Percentiles rank a stretch among this genome's conserved stretches.
These are phyloP conservation scores for Grapholita molesta DNA, from an alignment of 1,140 invertebrate genomes.

Conservation along the genomic window DNA sequence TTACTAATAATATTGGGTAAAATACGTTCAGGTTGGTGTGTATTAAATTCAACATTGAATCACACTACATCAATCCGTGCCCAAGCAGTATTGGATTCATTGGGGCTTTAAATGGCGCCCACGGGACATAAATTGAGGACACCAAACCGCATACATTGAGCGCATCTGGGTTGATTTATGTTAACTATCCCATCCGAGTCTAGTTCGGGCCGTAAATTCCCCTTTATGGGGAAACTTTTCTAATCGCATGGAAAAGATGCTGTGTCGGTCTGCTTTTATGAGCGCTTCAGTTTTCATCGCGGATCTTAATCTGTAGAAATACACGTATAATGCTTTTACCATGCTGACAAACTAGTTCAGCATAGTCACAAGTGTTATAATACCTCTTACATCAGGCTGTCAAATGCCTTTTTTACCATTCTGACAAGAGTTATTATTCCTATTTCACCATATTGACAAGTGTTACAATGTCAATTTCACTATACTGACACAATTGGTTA, in stretches of 20 bases:
- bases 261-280: background rate
- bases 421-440: too few species aligned
- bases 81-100: background rate
- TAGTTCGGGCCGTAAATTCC: background rate
- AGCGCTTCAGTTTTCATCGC: background rate
- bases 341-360: too few species aligned
- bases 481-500: too few species aligned
- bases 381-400: too few species aligned
- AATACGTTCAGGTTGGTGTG: too few species aligned
- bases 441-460: too few species aligned
- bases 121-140: background rate
- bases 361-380: too few species aligned
- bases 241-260: constrained; percentile 2
- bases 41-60: background rate
- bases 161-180: background rate
- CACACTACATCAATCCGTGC: background rate
- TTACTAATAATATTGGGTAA: too few species aligned
- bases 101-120: background rate
- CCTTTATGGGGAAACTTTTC: background rate
- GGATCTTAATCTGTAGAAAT: too few species aligned
- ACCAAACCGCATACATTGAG: background rate
- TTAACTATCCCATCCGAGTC: background rate
- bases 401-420: too few species aligned
- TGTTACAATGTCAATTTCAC: too few species aligned
- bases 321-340: too few species aligned